Conservation (phyloP, 2,888 invertebrate genomes). For the Pocota personata region DNA sequence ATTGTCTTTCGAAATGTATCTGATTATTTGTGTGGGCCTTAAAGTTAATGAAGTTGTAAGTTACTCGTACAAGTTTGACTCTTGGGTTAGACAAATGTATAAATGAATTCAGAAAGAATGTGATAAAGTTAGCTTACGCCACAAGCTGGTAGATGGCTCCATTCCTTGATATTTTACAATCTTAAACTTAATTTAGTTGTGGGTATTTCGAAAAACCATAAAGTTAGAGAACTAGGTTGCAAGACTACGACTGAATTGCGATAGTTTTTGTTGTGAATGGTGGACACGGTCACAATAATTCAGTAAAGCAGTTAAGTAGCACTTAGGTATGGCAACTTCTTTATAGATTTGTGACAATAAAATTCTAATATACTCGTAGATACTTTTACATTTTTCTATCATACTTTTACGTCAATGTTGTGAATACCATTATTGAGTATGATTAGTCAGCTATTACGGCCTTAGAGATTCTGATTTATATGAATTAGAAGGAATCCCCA, state of each 20-base stretch:
- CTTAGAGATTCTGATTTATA: background rate
- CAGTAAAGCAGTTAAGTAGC: no score
- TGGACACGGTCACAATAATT: background rate
- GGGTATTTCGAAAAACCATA: background rate
- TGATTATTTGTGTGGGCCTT: background rate
- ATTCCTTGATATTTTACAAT: background rate
- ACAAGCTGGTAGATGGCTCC: background rate
- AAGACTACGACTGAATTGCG: background rate
- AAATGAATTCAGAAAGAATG: background rate
- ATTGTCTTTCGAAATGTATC: conserved; percentile 29
- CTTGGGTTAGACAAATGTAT: background rate
- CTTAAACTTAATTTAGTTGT: background rate
- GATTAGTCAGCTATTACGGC: background rate
- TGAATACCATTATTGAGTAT: background rate
- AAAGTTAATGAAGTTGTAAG: conserved; percentile 23
- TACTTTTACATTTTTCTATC: no score
- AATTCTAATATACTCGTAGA: no score
- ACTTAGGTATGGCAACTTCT: no score
- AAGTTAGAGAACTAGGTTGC: background rate
- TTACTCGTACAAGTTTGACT: background rate
- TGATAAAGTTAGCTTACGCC: background rate
- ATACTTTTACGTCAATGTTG: background rate
- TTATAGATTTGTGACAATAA: no score
- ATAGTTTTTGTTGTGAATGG: background rate
- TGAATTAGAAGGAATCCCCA: no score